Conservation (phyloP, 2,888 invertebrate genomes). For the Zootermopsis nevadensis region DNA sequence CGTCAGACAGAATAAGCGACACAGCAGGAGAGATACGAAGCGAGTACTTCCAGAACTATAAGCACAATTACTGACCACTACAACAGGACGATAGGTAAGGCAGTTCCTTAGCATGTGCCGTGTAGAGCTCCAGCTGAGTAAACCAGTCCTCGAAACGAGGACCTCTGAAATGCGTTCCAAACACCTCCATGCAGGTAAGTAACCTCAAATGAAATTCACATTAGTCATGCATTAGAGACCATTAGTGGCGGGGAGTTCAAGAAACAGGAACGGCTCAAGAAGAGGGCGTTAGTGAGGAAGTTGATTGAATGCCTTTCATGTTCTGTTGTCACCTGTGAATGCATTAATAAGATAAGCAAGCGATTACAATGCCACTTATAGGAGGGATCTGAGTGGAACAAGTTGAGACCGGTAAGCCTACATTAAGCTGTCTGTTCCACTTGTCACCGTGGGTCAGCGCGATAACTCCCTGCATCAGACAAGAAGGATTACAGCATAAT, state of each 20-base stretch:
- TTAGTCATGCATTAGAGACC: not conserved
- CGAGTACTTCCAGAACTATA: too few species aligned
- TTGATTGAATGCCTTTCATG: not conserved
- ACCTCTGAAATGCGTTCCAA: not conserved
- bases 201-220: not conserved
- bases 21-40: too few species aligned
- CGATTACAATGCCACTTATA: not conserved
- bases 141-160: too few species aligned
- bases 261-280: not conserved
- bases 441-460: not conserved
- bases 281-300: not conserved
- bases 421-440: constrained; percentile 11
- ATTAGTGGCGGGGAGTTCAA: not conserved
- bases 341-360: constrained; percentile 1
- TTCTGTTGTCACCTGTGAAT: not conserved
- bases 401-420: not conserved
- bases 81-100: too few species aligned
- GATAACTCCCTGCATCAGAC: too few species aligned
- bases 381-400: not conserved
- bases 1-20: too few species aligned
- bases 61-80: too few species aligned
- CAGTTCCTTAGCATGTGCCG: too few species aligned
- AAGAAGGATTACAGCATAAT: too few species aligned
- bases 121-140: too few species aligned
- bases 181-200: not conserved